Conservation (phyloP, 2,888 invertebrate genomes). For the Globia sparganii region DNA sequence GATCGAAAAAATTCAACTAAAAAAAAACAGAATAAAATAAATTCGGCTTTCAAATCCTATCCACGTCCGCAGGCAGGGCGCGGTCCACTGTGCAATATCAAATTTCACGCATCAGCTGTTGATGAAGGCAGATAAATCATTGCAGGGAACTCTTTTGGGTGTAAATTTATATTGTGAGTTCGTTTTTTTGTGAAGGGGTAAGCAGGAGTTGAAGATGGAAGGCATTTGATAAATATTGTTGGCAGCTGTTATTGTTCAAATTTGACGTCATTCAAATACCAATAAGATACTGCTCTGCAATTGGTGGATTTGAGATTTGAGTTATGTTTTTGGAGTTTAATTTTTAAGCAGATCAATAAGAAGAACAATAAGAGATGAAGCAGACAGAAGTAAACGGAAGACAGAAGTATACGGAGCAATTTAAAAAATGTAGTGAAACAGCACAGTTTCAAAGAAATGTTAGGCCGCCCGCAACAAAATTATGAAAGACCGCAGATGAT, state of each 20-base stretch:
- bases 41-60: constrained; percentile 37
- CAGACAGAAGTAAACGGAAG: too few species aligned
- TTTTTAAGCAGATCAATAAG: not conserved
- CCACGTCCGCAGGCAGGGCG: constrained; percentile 18
- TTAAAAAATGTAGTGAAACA: not conserved
- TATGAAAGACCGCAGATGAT: not conserved
- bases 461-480: not conserved
- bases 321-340: not conserved
- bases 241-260: not conserved
- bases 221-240: not conserved
- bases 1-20: not conserved
- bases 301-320: not conserved
- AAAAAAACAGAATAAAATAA: not conserved
- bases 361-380: too few species aligned
- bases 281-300: not conserved
- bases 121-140: constrained; percentile 57
- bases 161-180: not conserved
- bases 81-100: constrained; percentile 54
- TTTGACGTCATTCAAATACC: too few species aligned
- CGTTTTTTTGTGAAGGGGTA: constrained; percentile 19
- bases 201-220: not conserved
- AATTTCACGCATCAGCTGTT: constrained; percentile 62
- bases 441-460: not conserved
- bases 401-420: not conserved
- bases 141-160: constrained; percentile 24